These are phyloP conservation scores for Drosophila fulvimacula DNA, from an alignment of 2,888 invertebrate genomes.

Conservation along the genomic window DNA sequence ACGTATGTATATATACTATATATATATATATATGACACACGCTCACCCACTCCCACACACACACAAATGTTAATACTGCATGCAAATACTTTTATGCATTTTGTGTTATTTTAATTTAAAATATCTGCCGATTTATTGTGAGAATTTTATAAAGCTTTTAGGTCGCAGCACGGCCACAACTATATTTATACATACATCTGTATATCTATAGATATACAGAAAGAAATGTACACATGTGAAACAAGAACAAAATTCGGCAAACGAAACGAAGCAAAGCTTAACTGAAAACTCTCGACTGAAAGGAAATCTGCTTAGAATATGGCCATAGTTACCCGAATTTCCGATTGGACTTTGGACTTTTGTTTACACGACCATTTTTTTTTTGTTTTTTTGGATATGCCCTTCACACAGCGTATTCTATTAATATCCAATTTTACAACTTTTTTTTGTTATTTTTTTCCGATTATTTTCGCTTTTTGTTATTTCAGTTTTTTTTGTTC, in stretches of 20 bases:
- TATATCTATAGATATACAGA: no score
- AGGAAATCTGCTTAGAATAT: background rate
- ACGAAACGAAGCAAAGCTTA: slow-evolving; percentile 29
- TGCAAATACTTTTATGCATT: slow-evolving; percentile 40
- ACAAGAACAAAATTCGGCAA: background rate
- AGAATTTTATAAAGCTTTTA: slow-evolving; percentile 32
- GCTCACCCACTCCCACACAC: slow-evolving; percentile 9
- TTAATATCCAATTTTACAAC: slow-evolving; percentile 60
- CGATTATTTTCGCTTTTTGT: slow-evolving; percentile 26
- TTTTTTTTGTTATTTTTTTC: slow-evolving; percentile 41
- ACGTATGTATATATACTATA: background rate
- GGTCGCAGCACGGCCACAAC: slow-evolving; percentile 29
- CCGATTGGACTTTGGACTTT: slow-evolving; percentile 36
- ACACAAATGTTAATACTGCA: slow-evolving; percentile 2
- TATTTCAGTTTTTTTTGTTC: slow-evolving; percentile 9
- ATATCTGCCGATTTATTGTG: slow-evolving; percentile 47
- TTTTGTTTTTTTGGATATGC: slow-evolving; percentile 2
- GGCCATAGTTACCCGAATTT: slow-evolving; percentile 37
- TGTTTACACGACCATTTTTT: slow-evolving; percentile 5
- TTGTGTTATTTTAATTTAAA: slow-evolving; percentile 60
- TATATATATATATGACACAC: background rate
- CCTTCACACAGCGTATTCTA: slow-evolving; percentile 43
- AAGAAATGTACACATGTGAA: no score
- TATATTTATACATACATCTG: slow-evolving; percentile 12
- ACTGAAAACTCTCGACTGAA: slow-evolving; percentile 3